Conservation (phyloP, 2,797 vertebrate genomes). For the Coluber constrictor region DNA sequence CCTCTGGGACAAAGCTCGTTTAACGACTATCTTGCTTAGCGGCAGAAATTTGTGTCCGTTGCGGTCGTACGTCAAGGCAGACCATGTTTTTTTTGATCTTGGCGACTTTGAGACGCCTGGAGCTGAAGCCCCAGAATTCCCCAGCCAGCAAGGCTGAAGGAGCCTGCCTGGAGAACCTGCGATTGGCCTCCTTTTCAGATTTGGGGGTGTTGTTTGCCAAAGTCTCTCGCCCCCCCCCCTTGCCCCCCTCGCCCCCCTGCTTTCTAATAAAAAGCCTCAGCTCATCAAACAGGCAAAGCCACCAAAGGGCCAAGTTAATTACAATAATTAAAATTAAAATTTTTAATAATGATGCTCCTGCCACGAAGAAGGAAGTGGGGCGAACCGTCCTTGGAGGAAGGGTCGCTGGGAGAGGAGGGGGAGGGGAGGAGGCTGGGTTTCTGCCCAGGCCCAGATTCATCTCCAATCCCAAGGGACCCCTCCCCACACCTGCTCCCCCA, state of each 20-base stretch:
- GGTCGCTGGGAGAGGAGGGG: not conserved
- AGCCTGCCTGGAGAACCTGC: no score
- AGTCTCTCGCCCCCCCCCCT: not conserved
- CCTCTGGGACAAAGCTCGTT: not conserved
- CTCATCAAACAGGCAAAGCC: constrained; percentile 55
- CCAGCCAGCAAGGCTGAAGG: no score
- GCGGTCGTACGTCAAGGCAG: not conserved
- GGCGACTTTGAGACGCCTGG: no score
- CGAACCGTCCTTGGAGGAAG: constrained; percentile 45
- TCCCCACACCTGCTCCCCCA: constrained; percentile 37
- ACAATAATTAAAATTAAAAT: not conserved
- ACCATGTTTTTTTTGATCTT: no score
- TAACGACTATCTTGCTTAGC: not conserved
- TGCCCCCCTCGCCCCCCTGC: no score
- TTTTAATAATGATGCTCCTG: not conserved
- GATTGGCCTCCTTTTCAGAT: not conserved
- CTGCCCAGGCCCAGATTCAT: constrained; percentile 26
- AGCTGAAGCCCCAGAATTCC: no score
- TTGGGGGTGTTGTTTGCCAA: not conserved
- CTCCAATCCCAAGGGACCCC: constrained; percentile 21
- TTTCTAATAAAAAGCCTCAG: constrained; percentile 18
- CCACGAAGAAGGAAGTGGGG: not conserved
- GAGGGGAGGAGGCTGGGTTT: constrained; percentile 24
- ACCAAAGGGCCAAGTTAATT: constrained; percentile 57
- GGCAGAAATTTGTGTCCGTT: not conserved